Conservation (phyloP, 2,797 vertebrate genomes). For the Myiothlypis chrysogaster region DNA sequence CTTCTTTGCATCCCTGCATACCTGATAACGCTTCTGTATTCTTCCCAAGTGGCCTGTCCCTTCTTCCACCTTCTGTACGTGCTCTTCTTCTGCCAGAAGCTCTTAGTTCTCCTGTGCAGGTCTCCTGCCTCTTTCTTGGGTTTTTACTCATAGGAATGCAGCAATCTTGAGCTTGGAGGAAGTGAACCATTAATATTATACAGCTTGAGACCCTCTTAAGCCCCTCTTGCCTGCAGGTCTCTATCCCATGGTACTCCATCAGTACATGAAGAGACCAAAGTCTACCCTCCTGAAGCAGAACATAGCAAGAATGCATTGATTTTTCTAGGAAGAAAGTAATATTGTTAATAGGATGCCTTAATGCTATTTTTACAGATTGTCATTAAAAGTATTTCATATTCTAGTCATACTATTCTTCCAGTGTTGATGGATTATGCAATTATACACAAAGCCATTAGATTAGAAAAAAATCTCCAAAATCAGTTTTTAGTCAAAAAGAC, state of each 20-base stretch:
- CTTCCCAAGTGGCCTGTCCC: background rate
- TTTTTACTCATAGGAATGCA: background rate
- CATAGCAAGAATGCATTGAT: background rate
- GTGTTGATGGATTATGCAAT: background rate
- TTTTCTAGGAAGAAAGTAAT: background rate
- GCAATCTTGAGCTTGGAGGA: background rate
- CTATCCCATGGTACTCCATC: background rate
- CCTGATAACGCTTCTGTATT: background rate
- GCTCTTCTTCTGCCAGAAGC: background rate
- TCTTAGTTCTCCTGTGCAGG: background rate
- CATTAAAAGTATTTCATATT: background rate
- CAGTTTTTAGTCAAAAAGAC: background rate
- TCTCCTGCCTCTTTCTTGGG: background rate
- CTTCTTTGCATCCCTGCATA: background rate
- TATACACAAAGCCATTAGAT: background rate
- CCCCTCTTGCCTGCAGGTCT: background rate
- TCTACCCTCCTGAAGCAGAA: background rate
- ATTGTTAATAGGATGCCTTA: background rate
- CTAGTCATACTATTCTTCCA: background rate
- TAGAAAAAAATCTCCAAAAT: background rate
- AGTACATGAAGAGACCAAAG: background rate
- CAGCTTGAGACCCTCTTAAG: background rate
- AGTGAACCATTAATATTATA: background rate
- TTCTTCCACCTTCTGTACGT: background rate
- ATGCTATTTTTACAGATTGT: background rate